Evolutionary conservation across 2,888 invertebrate species (phyloP).

Genomic region (Polydrusus tereticollis): DNA sequence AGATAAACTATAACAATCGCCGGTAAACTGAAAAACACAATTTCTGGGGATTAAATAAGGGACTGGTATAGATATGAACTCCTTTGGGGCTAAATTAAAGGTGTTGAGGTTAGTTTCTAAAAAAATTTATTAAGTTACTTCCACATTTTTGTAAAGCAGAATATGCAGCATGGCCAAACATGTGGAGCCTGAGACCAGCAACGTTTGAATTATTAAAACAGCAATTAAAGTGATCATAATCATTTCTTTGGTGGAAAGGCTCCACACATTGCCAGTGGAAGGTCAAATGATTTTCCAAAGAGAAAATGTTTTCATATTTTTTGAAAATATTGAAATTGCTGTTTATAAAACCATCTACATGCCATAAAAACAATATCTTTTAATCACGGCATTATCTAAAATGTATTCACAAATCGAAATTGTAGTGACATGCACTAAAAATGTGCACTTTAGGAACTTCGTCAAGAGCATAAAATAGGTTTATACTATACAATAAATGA

Average conservation of each 20-base stretch:
- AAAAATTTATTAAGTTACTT: too few species aligned
- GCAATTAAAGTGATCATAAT: not conserved
- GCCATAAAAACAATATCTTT: not conserved
- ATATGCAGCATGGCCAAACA: too few species aligned
- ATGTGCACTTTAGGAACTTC: constrained; percentile 13
- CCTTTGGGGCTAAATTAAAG: not conserved
- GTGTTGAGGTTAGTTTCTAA: not conserved
- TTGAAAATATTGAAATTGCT: not conserved
- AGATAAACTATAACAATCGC: not conserved
- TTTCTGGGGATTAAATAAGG: too few species aligned
- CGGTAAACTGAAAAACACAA: not conserved
- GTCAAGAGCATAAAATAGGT: not conserved
- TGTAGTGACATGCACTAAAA: constrained; percentile 15
- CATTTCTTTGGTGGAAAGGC: too few species aligned
- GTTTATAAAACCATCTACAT: not conserved
- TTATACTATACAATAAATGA: not conserved
- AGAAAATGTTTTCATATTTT: not conserved
- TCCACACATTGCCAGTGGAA: not conserved
- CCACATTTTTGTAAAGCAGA: too few species aligned
- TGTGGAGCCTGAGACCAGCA: too few species aligned
- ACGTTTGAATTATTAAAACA: not conserved
- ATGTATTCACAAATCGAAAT: constrained; percentile 4
- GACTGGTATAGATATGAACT: too few species aligned
- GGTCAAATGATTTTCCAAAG: not conserved
- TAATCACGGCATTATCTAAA: not conserved